Evolutionary conservation across 2,797 vertebrate genomes (phyloP).

Genomic region (Chaetodon trifasciatus): DNA sequence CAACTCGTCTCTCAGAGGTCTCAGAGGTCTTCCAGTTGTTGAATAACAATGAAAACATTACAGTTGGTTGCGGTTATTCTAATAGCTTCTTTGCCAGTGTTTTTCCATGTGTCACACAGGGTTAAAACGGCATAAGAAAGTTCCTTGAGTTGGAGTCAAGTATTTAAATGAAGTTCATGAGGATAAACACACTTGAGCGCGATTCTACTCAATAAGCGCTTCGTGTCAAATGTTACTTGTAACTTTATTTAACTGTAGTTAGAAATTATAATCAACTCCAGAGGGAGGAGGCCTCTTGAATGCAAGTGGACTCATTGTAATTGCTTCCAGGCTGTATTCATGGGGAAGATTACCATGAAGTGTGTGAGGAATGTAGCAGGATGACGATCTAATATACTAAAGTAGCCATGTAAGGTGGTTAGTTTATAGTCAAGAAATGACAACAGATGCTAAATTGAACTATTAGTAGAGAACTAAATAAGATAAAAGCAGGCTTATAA

Average conservation of each 20-base stretch:
- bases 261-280: constrained; percentile 26
- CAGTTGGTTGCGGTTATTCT: constrained; percentile 23
- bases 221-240: constrained; percentile 32
- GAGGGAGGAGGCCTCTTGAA: constrained; percentile 11
- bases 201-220: constrained; percentile 11
- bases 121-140: constrained; percentile 29
- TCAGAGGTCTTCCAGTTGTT: constrained; percentile 38
- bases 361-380: not conserved
- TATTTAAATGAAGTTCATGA: constrained; percentile 48
- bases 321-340: not conserved
- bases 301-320: constrained; percentile 7
- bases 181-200: constrained; percentile 5
- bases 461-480: not conserved
- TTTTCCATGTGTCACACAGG: not conserved
- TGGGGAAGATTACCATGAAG: not conserved
- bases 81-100: constrained; percentile 18
- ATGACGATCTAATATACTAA: not conserved
- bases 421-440: not conserved
- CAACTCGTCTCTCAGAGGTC: constrained; percentile 40
- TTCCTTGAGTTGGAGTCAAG: constrained; percentile 40
- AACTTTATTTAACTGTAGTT: constrained; percentile 16
- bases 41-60: constrained; percentile 63
- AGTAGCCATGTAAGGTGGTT: not conserved
- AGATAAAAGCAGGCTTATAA: not conserved
- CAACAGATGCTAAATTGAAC: not conserved